Percentiles rank a stretch among this genome's conserved stretches.
Evolutionary conservation across 2,797 vertebrate species (phyloP).

Genomic region (Myiotriccus ornatus): DNA sequence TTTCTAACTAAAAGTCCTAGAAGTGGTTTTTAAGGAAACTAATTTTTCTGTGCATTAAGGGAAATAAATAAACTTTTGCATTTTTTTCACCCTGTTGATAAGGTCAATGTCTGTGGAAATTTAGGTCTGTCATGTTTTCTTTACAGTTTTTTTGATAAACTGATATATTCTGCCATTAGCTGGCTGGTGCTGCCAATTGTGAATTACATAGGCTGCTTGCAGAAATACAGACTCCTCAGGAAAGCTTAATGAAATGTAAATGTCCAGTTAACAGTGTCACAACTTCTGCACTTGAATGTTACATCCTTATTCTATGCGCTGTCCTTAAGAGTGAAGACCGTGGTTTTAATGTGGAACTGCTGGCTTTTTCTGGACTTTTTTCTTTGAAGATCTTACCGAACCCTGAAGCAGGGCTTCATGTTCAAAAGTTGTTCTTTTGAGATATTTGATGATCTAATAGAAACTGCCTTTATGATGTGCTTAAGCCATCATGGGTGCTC

Average conservation of each 20-base stretch:
- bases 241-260: neutral
- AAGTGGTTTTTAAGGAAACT: neutral
- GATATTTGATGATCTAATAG: neutral
- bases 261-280: neutral
- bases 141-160: neutral
- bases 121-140: neutral
- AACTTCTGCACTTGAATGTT: neutral
- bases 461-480: neutral
- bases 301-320: neutral
- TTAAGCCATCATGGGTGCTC: neutral
- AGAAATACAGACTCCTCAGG: neutral
- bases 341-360: neutral
- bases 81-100: rapidly evolving
- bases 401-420: neutral
- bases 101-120: neutral
- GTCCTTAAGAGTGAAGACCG: neutral
- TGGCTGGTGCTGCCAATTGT: neutral
- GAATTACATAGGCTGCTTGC: neutral
- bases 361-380: neutral
- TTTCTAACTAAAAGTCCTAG: neutral
- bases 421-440: neutral
- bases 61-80: neutral
- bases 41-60: neutral
- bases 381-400: neutral
- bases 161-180: neutral